Percentiles rank a stretch among this genome's conserved stretches.
Evolutionary conservation across 2,888 invertebrate species (phyloP).

Genomic region (Calephelis perditalis): DNA sequence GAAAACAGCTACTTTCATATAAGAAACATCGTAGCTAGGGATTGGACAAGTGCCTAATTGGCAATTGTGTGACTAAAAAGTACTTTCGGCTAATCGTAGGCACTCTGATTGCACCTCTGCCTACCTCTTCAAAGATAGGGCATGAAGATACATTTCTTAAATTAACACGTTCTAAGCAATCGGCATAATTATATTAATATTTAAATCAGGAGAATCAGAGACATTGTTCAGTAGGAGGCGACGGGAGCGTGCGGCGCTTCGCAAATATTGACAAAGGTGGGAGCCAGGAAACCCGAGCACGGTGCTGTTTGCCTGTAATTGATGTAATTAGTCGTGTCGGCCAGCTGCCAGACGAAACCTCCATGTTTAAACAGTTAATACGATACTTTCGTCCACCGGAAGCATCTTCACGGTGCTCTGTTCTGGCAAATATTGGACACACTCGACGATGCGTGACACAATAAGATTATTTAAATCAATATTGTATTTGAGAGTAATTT

Average conservation of each 20-base stretch:
- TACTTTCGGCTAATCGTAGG: too few species aligned
- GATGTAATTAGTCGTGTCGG: conserved; percentile 78
- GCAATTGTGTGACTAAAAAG: too few species aligned
- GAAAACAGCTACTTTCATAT: too few species aligned
- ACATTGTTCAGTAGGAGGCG: conserved; percentile 22
- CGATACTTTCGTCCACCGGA: conserved; percentile 73
- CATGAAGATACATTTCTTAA: too few species aligned
- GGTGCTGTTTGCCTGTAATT: conserved; percentile 71
- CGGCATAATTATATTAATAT: background rate
- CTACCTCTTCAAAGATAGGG: too few species aligned
- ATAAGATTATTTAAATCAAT: conserved; percentile 29
- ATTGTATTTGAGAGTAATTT: background rate
- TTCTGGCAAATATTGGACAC: conserved; percentile 70
- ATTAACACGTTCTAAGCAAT: too few species aligned
- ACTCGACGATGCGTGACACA: conserved; percentile 66
- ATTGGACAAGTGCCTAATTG: too few species aligned
- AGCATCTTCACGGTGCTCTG: conserved; percentile 68
- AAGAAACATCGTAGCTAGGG: too few species aligned
- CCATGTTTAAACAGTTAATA: conserved; percentile 67
- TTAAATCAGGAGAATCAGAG: conserved; percentile 20
- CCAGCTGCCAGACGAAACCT: conserved; percentile 65
- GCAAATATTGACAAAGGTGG: conserved; percentile 76
- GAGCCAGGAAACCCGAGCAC: conserved; percentile 65
- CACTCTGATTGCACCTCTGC: too few species aligned
- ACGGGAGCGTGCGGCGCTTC: conserved; percentile 38